These are phyloP conservation scores for Origma solitaria DNA, from an alignment of 2,113 vertebrate genomes.

Conservation along the genomic window DNA sequence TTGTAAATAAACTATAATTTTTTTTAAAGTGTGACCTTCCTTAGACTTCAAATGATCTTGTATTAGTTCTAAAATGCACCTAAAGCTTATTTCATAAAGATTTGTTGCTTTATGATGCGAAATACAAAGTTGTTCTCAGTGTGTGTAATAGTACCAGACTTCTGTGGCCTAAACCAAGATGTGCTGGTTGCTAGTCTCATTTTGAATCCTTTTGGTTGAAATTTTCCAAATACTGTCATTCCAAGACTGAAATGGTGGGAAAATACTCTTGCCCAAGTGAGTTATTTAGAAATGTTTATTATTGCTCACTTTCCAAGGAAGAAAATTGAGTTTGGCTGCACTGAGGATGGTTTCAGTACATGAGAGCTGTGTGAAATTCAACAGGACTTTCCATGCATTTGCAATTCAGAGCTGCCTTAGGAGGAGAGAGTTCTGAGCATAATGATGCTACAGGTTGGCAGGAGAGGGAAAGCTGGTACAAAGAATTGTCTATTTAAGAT, in stretches of 20 bases:
- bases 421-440: background rate
- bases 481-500: background rate
- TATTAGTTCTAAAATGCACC: background rate
- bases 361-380: background rate
- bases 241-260: rapidly evolving
- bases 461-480: background rate
- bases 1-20: background rate
- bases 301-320: background rate
- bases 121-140: background rate
- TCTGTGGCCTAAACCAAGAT: background rate
- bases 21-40: background rate
- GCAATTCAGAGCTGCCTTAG: background rate
- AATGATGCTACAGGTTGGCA: background rate
- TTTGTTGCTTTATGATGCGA: background rate
- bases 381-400: background rate
- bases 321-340: background rate
- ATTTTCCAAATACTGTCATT: background rate
- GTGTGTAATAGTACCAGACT: background rate
- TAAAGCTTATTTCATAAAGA: background rate
- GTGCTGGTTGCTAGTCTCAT: background rate
- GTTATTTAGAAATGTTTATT: background rate
- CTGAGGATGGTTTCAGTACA: background rate
- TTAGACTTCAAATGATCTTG: background rate
- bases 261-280: background rate
- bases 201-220: background rate